Conservation (phyloP, 2,113 vertebrate genomes). For the Martes martes region DNA sequence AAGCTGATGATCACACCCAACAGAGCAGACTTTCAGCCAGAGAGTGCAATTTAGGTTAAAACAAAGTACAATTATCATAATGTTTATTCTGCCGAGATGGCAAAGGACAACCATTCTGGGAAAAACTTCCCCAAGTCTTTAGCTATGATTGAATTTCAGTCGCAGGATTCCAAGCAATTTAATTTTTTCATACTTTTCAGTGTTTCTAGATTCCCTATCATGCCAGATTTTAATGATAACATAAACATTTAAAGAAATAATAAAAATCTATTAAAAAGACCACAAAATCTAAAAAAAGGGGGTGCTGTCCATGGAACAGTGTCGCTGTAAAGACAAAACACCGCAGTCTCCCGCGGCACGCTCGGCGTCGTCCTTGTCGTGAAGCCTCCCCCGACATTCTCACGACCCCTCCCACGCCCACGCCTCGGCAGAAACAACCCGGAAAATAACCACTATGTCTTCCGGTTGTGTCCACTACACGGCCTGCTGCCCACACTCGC, state of each 20-base stretch:
- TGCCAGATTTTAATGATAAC: background rate
- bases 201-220: background rate
- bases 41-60: background rate
- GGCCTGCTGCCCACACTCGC: background rate
- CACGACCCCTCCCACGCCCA: too few relatives aligned
- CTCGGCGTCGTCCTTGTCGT: background rate
- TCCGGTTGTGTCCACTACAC: background rate
- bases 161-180: background rate
- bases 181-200: background rate
- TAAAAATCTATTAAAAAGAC: background rate
- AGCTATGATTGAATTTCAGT: background rate
- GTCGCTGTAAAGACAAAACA: background rate
- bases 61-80: background rate
- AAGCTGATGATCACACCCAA: too few relatives aligned
- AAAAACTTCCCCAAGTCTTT: background rate
- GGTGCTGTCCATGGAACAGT: background rate
- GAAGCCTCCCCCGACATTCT: background rate
- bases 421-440: background rate
- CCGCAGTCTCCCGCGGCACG: background rate
- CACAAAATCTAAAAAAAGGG: background rate
- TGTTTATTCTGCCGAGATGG: background rate
- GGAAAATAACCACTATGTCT: background rate
- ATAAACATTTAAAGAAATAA: background rate
- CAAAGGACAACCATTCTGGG: background rate
- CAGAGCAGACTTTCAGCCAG: background rate